Evolutionary conservation across 2,888 invertebrate genomes (phyloP), one percentile per base, ranked within the genome.

Genomic region (Sinodicranocentrus sp.): DNA sequence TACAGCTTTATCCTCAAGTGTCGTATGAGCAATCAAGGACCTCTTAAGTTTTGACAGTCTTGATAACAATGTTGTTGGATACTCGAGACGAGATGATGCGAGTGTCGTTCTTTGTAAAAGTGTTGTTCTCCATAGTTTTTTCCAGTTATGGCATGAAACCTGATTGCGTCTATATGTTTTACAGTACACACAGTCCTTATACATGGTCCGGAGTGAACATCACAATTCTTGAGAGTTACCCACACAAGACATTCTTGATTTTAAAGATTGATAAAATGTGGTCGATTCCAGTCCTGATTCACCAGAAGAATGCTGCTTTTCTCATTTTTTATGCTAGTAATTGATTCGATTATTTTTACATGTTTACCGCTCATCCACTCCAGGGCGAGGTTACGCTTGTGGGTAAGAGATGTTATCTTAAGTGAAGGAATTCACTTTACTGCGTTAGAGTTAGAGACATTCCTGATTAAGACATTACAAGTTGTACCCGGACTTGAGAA

Each of bases 1-100:
- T 59, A 48, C 57, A 39, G 17, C 39, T 70, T 70, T 52, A 72
- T 33, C 19, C 54, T 68, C 61, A 70, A 78, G 70, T 70, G 78
- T 78, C 70, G 43, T 78, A 68, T 78, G 61, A 78, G 70, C 70
- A 54, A 77, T 77, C 77, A 77, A 78, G 78, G 61, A 78, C 70
- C 63, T 70, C 70, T 70, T 25, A 57, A 67, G 68, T 33, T 63
- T 43, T 78, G 78, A 61, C 78, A 78, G 44, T 13, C 70, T 44
- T 26, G 43, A 72, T 43, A 63, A 79, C 70, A 61, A 52, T 52
- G 52, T 72, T 72, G 79, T 43, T 63, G 65, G 28, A 52, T 65
- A 72, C 79, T 72, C 48, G 57, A 79, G 68, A 77, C 75, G 33
- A 26, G 75, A 23, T 28, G 25, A 52, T 72, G 28, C 23, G 19